phyloP scores from a whole-genome alignment of 2,888 invertebrate species.

The Drosophila emarginata region DNA sequence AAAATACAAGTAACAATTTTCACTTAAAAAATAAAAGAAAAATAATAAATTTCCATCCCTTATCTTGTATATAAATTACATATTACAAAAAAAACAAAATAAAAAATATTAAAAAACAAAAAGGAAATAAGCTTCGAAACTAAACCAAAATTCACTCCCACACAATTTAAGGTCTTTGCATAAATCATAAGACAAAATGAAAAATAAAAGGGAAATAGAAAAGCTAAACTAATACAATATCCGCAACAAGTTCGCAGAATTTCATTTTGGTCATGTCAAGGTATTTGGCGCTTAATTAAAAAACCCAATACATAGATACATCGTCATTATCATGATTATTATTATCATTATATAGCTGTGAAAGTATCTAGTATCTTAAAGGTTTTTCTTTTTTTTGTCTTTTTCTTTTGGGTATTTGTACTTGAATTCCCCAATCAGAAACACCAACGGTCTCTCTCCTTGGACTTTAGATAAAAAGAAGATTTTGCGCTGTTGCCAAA shows the following conservation, averaged over 20 bases:
- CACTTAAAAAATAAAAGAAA: background rate
- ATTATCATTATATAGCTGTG: background rate
- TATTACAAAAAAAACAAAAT: background rate
- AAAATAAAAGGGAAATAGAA: background rate
- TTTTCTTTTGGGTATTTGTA: constrained; percentile 11
- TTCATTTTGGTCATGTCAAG: background rate
- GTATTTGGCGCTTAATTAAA: constrained; percentile 51
- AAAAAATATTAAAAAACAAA: background rate
- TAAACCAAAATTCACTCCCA: background rate
- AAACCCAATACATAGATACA: constrained; percentile 26
- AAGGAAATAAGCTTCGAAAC: no score
- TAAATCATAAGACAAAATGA: background rate
- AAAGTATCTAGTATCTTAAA: constrained; percentile 1
- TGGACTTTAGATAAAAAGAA: constrained; percentile 51
- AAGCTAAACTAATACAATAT: background rate
- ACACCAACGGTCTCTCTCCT: constrained; percentile 28
- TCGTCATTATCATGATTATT: background rate
- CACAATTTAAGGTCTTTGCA: background rate
- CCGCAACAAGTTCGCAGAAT: constrained; percentile 13
- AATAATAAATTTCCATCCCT: background rate
- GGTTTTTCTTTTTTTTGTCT: background rate
- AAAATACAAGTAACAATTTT: background rate
- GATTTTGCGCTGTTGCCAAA: constrained; percentile 42
- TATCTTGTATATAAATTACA: background rate
- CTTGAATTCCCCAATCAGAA: constrained; percentile 37